Evolutionary conservation across 30 jellyfish, hydroid and myxozoan genomes (phyloP).

Genomic region (Clytia hemisphaerica): DNA sequence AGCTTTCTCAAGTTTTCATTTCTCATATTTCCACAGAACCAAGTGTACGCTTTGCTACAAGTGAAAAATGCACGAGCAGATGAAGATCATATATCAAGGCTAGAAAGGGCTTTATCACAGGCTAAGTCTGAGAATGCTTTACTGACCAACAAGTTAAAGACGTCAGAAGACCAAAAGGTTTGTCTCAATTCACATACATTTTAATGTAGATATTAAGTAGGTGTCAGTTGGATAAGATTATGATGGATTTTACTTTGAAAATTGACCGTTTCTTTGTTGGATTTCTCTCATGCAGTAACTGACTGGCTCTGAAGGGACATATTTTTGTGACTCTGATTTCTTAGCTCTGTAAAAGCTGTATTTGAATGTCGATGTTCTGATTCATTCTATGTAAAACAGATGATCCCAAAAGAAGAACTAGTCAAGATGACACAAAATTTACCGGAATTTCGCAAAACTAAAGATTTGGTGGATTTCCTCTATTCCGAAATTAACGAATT

Average conservation of each 20-base stretch:
- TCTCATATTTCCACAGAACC: conserved; percentile 17
- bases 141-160: conserved; percentile 19
- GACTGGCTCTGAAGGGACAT: too few species aligned
- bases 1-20: too few species aligned
- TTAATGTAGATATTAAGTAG: too few species aligned
- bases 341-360: too few species aligned
- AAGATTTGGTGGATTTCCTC: conserved; percentile 10
- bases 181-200: too few species aligned
- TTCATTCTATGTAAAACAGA: conserved; percentile 8
- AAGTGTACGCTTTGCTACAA: conserved; percentile 24
- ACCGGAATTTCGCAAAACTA: conserved; percentile 18
- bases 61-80: conserved; percentile 35
- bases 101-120: conserved; percentile 40
- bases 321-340: too few species aligned
- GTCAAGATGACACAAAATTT: background rate
- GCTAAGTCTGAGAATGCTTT: conserved; percentile 9
- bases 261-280: too few species aligned
- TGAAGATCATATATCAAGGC: conserved; percentile 22
- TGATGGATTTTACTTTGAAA: too few species aligned
- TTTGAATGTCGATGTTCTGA: too few species aligned
- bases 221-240: too few species aligned
- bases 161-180: conserved; percentile 25
- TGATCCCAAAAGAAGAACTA: conserved; percentile 14
- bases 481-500: conserved; percentile 12
- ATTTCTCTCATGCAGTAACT: too few species aligned